These are phyloP conservation scores for Drosophila leonis DNA, from an alignment of 2,888 invertebrate species.

Conservation along the genomic window DNA sequence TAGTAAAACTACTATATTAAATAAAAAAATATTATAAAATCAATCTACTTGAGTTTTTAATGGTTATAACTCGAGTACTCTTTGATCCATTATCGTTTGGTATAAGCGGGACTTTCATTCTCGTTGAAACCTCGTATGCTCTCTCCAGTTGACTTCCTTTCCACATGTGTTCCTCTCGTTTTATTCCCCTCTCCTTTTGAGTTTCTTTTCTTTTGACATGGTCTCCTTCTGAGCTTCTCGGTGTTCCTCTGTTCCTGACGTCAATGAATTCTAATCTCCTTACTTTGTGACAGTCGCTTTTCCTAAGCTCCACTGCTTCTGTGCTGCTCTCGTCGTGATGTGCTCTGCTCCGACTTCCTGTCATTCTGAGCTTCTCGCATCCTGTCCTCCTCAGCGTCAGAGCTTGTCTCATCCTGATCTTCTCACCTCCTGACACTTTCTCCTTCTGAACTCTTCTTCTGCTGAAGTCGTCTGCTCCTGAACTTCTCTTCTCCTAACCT, in stretches of 20 bases:
- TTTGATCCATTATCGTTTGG: background rate
- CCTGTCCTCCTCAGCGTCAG: too few relatives aligned
- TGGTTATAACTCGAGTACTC: background rate
- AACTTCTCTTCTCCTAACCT: too few relatives aligned
- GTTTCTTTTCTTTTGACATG: too few relatives aligned
- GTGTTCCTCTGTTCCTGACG: too few relatives aligned
- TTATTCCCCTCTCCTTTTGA: background rate
- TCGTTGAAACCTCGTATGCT: too few relatives aligned
- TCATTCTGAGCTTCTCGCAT: too few relatives aligned
- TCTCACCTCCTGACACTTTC: too few relatives aligned
- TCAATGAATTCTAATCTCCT: too few relatives aligned
- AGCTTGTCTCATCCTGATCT: too few relatives aligned
- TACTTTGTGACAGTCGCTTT: background rate
- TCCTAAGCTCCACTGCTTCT: background rate
- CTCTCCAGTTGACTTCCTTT: too few relatives aligned
- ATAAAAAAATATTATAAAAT: background rate
- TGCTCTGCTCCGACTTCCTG: background rate
- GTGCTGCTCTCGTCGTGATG: background rate
- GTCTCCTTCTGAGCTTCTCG: background rate
- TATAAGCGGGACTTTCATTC: background rate
- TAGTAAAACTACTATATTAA: constrained; percentile 4
- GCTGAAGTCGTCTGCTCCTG: too few relatives aligned
- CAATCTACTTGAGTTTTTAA: background rate
- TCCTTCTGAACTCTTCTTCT: too few relatives aligned
- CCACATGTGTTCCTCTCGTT: background rate